Conservation (phyloP, 2,888 invertebrate species). For the Eurytoma adleriae region DNA sequence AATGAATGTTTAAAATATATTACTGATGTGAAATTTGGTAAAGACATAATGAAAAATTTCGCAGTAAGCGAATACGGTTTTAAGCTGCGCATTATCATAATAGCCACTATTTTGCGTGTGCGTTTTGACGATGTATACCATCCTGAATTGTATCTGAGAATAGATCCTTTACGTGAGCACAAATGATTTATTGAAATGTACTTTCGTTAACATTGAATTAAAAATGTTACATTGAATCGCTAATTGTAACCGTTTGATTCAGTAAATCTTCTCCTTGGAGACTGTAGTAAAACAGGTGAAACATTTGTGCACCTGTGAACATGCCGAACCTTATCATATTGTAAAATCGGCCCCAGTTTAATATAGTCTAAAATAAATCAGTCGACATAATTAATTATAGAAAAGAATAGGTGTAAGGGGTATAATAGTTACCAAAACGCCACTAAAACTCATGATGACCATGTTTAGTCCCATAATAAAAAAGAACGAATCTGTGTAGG, state of each 20-base stretch:
- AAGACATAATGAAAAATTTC: constrained; percentile 41
- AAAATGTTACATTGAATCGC: background rate
- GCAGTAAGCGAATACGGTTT: constrained; percentile 51
- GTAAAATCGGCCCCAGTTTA: constrained; percentile 15
- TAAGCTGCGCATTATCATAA: constrained; percentile 46
- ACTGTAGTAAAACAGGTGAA: constrained; percentile 53
- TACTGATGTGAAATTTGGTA: constrained; percentile 53
- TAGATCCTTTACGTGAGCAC: background rate
- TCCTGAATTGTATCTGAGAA: constrained; percentile 41
- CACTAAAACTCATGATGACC: constrained; percentile 32
- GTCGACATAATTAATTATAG: background rate
- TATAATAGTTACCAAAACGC: constrained; percentile 28
- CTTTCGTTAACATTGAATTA: background rate
- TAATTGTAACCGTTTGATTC: constrained; percentile 45
- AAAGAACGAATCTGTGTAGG: constrained; percentile 31
- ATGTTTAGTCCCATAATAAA: constrained; percentile 30
- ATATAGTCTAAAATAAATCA: constrained; percentile 27
- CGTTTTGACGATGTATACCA: constrained; percentile 45
- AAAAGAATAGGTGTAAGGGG: background rate
- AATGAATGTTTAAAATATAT: constrained; percentile 2
- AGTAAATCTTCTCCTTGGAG: constrained; percentile 52
- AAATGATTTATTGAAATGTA: background rate
- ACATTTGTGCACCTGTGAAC: constrained; percentile 44
- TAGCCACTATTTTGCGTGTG: constrained; percentile 45
- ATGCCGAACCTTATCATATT: constrained; percentile 49